phyloP scores from a whole-genome alignment of 2,113 vertebrate genomes.

The Hipposideros armiger region DNA sequence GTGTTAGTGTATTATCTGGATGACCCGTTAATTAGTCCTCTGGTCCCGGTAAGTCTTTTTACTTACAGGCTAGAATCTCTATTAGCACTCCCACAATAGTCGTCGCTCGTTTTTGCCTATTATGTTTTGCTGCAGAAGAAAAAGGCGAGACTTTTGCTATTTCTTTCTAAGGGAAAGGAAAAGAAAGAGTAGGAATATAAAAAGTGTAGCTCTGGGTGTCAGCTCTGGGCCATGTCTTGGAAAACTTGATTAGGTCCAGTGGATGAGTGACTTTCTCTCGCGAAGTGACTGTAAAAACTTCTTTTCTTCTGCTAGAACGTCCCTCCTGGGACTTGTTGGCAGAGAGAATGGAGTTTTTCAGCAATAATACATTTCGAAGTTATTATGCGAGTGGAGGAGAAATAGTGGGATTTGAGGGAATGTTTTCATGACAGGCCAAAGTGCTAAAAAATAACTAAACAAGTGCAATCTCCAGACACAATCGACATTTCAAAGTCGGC shows the following conservation, averaged over 20 bases:
- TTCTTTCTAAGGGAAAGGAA: background rate
- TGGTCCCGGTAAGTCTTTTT: slow-evolving; percentile 74
- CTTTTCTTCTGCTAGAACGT: slow-evolving; percentile 82
- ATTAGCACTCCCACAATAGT: slow-evolving; percentile 27
- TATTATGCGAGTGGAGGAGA: slow-evolving; percentile 86
- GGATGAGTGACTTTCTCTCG: slow-evolving; percentile 82
- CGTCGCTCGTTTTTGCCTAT: slow-evolving; percentile 53
- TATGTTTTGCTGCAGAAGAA: slow-evolving; percentile 64
- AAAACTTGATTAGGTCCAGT: slow-evolving; percentile 83
- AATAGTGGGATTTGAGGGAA: slow-evolving; percentile 82
- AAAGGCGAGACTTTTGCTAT: slow-evolving; percentile 51
- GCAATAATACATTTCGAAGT: slow-evolving; percentile 85
- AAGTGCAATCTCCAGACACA: slow-evolving; percentile 61
- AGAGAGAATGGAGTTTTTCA: slow-evolving; percentile 80
- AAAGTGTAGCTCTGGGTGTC: slow-evolving; percentile 22
- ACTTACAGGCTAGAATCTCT: slow-evolving; percentile 73
- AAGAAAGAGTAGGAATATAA: background rate
- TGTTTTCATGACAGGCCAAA: slow-evolving; percentile 83
- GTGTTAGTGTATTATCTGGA: slow-evolving; percentile 69
- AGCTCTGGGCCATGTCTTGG: slow-evolving; percentile 60
- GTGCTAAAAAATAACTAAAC: slow-evolving; percentile 71
- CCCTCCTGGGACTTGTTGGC: slow-evolving; percentile 85
- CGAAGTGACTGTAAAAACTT: slow-evolving; percentile 83
- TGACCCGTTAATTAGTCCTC: slow-evolving; percentile 76
- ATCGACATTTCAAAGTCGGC: slow-evolving; percentile 51